phyloP scores from a whole-genome alignment of 2,797 vertebrate genomes.

The Leptoclinus maculatus region DNA sequence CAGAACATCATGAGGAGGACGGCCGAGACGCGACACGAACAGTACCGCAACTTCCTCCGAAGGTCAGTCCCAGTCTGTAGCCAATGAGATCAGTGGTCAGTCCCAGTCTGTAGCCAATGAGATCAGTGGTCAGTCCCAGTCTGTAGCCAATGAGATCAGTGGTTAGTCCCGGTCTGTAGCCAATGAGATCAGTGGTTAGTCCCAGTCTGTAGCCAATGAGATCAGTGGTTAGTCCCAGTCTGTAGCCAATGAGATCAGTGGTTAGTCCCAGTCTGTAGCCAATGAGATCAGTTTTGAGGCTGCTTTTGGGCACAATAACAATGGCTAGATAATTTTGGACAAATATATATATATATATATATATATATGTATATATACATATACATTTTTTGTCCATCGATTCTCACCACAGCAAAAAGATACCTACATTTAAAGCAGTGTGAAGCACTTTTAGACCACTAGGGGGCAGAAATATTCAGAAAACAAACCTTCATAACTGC shows the following conservation, averaged over 20 bases:
- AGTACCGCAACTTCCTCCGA: conserved; percentile 91
- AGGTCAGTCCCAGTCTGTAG: conserved; percentile 58
- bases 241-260: conserved; percentile 1
- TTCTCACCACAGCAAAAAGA: background rate
- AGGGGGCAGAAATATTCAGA: background rate
- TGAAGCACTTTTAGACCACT: background rate
- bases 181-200: conserved; percentile 51
- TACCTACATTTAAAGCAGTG: background rate
- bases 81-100: conserved; percentile 51
- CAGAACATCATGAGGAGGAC: conserved; percentile 97
- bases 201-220: background rate
- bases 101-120: background rate
- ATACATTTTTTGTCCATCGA: background rate
- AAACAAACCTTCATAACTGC: background rate
- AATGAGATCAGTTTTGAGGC: background rate
- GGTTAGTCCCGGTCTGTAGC: conserved; percentile 51
- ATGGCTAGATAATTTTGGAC: background rate
- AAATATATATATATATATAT: background rate
- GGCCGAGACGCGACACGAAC: conserved; percentile 90
- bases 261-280: conserved; percentile 43
- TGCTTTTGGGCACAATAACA: background rate
- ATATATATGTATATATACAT: background rate
- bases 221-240: conserved; percentile 51
- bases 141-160: background rate
- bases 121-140: conserved; percentile 51